Evolutionary conservation across 2,797 vertebrate genomes (phyloP).

Genomic region (Hyperoplus immaculatus): DNA sequence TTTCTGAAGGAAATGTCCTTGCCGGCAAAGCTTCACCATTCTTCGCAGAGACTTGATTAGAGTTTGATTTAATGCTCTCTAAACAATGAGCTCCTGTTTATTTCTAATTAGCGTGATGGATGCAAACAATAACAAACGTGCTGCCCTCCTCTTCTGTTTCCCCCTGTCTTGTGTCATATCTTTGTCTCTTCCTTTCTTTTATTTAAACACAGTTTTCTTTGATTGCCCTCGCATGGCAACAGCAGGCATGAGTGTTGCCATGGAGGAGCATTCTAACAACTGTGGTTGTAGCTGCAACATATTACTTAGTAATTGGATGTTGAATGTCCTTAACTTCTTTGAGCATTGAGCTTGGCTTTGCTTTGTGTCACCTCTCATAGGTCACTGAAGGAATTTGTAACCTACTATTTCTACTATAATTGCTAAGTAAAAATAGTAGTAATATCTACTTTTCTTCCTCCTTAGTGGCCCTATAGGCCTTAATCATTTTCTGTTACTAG

Average conservation of each 20-base stretch:
- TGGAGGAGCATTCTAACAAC: constrained; percentile 63
- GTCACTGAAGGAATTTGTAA: neutral
- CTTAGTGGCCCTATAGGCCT: neutral
- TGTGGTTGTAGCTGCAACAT: constrained; percentile 31
- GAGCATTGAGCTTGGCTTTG: constrained; percentile 29
- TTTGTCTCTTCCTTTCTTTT: constrained; percentile 25
- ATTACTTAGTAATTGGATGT: constrained; percentile 68
- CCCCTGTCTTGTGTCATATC: constrained; percentile 17
- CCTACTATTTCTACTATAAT: no score
- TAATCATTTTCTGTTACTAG: neutral
- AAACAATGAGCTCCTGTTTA: constrained; percentile 78
- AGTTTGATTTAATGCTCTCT: constrained; percentile 77
- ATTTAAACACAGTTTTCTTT: constrained; percentile 39
- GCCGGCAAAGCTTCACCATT: constrained; percentile 40
- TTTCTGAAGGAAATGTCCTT: constrained; percentile 62
- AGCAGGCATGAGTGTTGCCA: constrained; percentile 60
- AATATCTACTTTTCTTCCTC: no score
- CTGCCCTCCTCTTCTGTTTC: constrained; percentile 21
- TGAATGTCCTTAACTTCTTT: constrained; percentile 46
- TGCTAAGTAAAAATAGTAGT: no score
- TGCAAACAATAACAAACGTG: constrained; percentile 68
- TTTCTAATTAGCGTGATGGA: constrained; percentile 82
- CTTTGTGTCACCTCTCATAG: constrained; percentile 24
- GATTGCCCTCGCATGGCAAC: constrained; percentile 56
- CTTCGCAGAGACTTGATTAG: constrained; percentile 70